phyloP scores from a whole-genome alignment of 2,113 vertebrate species.

The Sarotherodon lohbergeri region DNA sequence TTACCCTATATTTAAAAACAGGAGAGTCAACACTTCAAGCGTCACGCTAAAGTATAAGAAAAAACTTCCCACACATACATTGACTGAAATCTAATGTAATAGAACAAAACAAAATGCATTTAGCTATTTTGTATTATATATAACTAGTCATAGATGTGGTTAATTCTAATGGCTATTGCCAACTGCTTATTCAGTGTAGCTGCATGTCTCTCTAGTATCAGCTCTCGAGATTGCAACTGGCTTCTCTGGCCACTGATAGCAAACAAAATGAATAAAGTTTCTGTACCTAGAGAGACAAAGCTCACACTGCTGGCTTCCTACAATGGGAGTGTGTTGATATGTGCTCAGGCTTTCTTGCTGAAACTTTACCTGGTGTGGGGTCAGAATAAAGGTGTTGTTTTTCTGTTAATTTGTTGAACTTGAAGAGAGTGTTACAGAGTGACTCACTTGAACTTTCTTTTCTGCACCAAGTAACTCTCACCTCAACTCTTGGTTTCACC shows the following conservation, averaged over 20 bases:
- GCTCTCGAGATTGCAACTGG: background rate
- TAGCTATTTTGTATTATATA: background rate
- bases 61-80: background rate
- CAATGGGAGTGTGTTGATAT: background rate
- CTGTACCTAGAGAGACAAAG: background rate
- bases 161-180: background rate
- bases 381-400: background rate
- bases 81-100: background rate
- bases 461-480: background rate
- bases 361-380: background rate
- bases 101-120: background rate
- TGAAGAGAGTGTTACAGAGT: background rate
- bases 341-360: background rate
- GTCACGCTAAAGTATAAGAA: background rate
- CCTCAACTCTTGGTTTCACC: background rate
- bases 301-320: background rate
- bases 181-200: rapidly evolving
- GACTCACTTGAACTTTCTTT: background rate
- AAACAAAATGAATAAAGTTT: background rate
- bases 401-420: background rate
- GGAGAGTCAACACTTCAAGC: background rate
- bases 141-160: background rate
- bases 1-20: background rate
- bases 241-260: background rate
- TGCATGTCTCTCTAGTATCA: background rate